Conservation (phyloP, 2,797 vertebrate genomes). For the Alca torda region DNA sequence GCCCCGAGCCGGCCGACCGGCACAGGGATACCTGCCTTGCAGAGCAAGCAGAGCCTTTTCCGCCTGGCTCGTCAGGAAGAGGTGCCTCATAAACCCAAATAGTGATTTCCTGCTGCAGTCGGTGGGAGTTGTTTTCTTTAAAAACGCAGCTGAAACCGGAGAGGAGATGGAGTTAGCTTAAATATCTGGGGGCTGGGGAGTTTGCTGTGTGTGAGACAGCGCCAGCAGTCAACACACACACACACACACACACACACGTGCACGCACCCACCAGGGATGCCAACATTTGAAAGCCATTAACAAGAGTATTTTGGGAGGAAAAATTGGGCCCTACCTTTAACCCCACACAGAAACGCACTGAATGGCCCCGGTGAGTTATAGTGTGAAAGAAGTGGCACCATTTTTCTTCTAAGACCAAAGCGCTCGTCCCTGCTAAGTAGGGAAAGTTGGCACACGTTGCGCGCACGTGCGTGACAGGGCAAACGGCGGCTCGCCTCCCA, state of each 20-base stretch:
- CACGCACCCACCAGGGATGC: neutral
- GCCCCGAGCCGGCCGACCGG: accelerated
- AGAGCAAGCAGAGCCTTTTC: neutral
- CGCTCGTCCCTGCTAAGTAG: neutral
- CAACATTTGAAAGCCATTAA: slow-evolving; percentile 49
- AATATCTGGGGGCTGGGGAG: slow-evolving; percentile 49
- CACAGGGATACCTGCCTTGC: neutral
- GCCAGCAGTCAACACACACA: slow-evolving; percentile 40
- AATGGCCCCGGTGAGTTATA: neutral
- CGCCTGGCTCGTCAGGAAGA: slow-evolving; percentile 76
- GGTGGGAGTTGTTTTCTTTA: slow-evolving; percentile 73
- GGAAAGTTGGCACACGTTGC: neutral
- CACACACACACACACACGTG: neutral
- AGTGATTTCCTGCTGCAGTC: slow-evolving; percentile 79
- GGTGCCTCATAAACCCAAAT: slow-evolving; percentile 81
- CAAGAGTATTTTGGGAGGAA: neutral
- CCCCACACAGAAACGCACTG: neutral
- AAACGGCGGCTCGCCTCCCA: neutral
- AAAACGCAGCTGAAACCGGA: slow-evolving; percentile 68
- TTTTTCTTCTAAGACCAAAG: neutral
- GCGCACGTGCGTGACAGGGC: neutral
- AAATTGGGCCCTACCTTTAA: slow-evolving; percentile 12
- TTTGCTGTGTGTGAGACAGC: slow-evolving; percentile 55
- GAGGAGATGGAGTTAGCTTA: slow-evolving; percentile 56
- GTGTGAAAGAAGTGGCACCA: neutral